These are phyloP conservation scores for Cactoblastis cactorum DNA, from an alignment of 2,888 invertebrate genomes.

Conservation along the genomic window DNA sequence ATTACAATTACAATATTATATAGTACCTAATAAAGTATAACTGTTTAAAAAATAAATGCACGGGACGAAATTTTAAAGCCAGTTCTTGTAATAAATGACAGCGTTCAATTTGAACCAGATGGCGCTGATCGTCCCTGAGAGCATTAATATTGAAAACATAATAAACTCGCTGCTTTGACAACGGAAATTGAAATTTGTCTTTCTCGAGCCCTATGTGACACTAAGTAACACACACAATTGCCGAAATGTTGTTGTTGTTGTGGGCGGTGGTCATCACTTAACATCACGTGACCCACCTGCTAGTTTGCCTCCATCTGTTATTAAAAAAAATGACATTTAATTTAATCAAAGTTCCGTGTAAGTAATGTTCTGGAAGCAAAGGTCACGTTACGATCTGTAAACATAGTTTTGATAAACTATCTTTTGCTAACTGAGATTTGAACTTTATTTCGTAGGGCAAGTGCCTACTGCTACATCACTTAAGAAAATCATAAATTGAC, in stretches of 20 bases:
- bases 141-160: not conserved
- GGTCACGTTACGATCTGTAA: no score
- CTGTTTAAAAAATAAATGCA: not conserved
- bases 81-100: not conserved
- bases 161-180: not conserved
- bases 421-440: no score
- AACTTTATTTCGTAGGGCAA: no score
- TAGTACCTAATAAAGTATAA: not conserved
- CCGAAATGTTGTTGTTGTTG: not conserved
- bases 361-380: no score
- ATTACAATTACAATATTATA: not conserved
- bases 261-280: no score
- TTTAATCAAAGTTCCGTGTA: no score
- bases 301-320: no score
- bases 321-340: no score
- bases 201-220: not conserved
- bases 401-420: no score
- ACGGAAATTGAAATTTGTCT: conserved; percentile 9
- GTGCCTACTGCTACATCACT: no score
- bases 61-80: not conserved
- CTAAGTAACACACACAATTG: not conserved
- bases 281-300: no score
- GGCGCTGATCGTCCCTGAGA: not conserved
- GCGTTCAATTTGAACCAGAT: not conserved
- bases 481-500: no score